These are phyloP conservation scores for Rhagonycha lutea DNA, from an alignment of 2,888 invertebrate species.

Conservation along the genomic window DNA sequence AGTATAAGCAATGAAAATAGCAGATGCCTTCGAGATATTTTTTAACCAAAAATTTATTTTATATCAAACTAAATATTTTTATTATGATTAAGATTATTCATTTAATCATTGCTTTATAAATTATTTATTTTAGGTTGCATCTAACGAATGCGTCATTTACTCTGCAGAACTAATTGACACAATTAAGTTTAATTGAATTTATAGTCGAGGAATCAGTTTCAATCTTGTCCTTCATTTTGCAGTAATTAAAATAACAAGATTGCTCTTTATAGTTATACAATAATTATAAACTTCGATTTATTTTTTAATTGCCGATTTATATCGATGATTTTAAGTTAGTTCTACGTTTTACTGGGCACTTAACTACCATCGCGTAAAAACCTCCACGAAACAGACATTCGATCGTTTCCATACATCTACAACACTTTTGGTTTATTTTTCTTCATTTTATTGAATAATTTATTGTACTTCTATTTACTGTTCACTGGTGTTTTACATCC, in stretches of 20 bases:
- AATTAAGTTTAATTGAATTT: background rate
- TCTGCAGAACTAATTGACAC: background rate
- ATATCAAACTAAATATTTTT: background rate
- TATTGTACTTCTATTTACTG: too few relatives aligned
- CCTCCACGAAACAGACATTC: background rate
- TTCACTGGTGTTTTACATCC: too few relatives aligned
- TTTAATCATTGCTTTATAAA: background rate
- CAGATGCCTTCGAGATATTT: conserved; percentile 1
- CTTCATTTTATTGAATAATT: too few relatives aligned
- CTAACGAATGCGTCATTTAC: background rate
- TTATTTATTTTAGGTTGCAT: background rate
- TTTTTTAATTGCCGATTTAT: background rate
- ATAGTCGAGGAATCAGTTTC: background rate
- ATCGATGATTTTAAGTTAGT: background rate
- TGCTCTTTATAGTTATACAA: background rate
- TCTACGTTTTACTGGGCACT: background rate
- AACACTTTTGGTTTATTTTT: too few relatives aligned
- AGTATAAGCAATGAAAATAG: background rate
- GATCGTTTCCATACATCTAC: too few relatives aligned
- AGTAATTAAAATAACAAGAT: background rate
- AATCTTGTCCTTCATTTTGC: background rate
- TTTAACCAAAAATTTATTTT: background rate
- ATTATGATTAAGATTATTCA: background rate
- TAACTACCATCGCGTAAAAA: background rate
- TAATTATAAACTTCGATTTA: background rate